phyloP scores from a whole-genome alignment of 2,113 vertebrate species.

The Tichodroma muraria region DNA sequence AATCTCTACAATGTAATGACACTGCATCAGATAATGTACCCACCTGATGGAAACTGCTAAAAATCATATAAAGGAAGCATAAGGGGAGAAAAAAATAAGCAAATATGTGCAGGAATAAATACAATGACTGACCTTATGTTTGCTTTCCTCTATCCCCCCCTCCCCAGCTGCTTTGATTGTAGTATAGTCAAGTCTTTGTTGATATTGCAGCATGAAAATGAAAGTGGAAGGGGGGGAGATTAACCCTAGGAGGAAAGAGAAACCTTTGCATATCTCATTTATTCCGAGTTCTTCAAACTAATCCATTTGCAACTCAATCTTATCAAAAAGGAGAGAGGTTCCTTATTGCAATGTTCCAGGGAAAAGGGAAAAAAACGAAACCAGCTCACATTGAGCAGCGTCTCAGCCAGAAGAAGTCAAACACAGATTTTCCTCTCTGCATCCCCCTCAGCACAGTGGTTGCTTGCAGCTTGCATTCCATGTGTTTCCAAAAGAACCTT shows the following conservation, averaged over 20 bases:
- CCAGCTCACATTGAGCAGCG: background rate
- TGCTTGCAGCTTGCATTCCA: background rate
- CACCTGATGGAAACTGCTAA: slow-evolving; percentile 1
- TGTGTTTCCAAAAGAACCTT: background rate
- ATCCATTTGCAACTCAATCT: slow-evolving; percentile 35
- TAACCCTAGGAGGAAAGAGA: background rate
- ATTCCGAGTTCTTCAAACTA: background rate
- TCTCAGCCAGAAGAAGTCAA: background rate
- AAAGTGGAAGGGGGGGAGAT: background rate
- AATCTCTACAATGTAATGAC: slow-evolving; percentile 13
- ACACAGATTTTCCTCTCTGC: background rate
- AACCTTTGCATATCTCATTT: slow-evolving; percentile 31
- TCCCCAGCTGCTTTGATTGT: background rate
- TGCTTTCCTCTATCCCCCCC: background rate
- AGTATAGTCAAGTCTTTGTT: background rate
- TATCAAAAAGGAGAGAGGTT: background rate
- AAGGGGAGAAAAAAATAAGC: background rate
- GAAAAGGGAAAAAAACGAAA: background rate
- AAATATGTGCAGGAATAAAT: background rate
- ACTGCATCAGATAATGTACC: slow-evolving; percentile 1
- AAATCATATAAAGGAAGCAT: background rate
- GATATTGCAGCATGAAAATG: slow-evolving; percentile 1
- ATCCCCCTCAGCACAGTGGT: background rate
- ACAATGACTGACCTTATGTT: background rate
- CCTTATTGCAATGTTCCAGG: background rate